Evolutionary conservation across 2,113 vertebrate species (phyloP).

Genomic region (Heloderma charlesbogerti): DNA sequence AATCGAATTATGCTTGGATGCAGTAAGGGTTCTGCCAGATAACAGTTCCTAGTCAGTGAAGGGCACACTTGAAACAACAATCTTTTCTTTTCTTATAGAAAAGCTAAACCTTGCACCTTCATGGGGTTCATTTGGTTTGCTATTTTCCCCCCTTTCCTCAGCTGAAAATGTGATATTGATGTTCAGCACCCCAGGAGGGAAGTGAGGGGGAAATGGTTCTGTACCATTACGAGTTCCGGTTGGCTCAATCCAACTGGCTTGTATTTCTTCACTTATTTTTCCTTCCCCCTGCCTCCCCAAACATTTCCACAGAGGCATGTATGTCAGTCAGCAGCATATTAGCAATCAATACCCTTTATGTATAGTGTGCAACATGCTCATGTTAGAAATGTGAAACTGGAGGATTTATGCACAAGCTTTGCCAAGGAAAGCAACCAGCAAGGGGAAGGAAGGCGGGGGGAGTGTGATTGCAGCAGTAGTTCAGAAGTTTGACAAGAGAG

Average conservation of each 20-base stretch:
- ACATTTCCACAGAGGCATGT: constrained; percentile 33
- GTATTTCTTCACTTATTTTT: constrained; percentile 35
- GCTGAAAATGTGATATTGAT: constrained; percentile 58
- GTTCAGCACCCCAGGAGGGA: constrained; percentile 39
- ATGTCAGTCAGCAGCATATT: constrained; percentile 43
- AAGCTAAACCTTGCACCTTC: constrained; percentile 19
- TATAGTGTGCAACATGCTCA: constrained; percentile 18
- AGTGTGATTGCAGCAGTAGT: not conserved
- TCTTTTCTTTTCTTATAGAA: constrained; percentile 40
- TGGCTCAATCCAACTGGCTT: constrained; percentile 30
- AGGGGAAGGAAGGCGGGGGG: not conserved
- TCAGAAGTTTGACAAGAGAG: constrained; percentile 36
- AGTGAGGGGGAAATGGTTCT: not conserved
- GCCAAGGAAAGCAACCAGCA: not conserved
- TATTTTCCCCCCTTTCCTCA: constrained; percentile 24
- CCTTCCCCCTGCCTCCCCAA: not conserved
- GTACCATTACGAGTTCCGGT: constrained; percentile 1
- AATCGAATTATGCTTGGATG: constrained; percentile 57
- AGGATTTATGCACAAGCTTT: constrained; percentile 42
- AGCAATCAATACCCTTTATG: constrained; percentile 36
- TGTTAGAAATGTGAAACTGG: constrained; percentile 32
- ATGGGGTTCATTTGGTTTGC: constrained; percentile 17
- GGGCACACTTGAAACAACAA: constrained; percentile 8
- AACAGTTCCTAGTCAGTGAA: constrained; percentile 21
- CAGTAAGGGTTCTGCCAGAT: constrained; percentile 34